Evolutionary conservation across 1,140 invertebrate species (phyloP), one percentile per base, ranked within the genome.

Genomic region (Copidosoma floridanum): DNA sequence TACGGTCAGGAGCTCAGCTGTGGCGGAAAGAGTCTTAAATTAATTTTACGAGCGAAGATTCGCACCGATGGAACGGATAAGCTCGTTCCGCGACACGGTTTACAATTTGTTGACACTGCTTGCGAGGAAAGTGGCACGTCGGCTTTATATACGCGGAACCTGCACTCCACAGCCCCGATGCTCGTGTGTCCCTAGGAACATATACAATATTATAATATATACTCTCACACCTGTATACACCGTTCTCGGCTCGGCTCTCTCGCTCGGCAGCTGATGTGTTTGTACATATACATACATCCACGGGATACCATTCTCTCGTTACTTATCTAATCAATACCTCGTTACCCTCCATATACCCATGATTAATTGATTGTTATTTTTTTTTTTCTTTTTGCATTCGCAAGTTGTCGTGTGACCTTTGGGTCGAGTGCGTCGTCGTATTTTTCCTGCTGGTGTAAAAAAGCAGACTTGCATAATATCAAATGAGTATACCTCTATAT

Each of bases 111-210:
- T 54, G 55, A 47, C 51, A 50, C 57, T 46, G n/a, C 7, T 54
- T 46, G n/a, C 7, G 24, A 41, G 46, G 54, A 65, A 65, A 65
- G 63, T 65, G 50, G 54, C 54, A 61, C 63, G 55, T 48, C 40
- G n/a, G 18, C 46, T 48, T 66, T 65, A 56, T 52, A 37, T 21
- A 29, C 55, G 43, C 20, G 40, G 57, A 44, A 46, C 37, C 35
- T 32, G 6, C 6, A 32, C 29, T n/a, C n/a, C n/a, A n/a, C n/a
- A n/a, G n/a, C n/a, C 12, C 12, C 29, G 12, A 32, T 32, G 12
- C 29, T 32, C 29, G 29, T 32, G 29, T n/a, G n/a, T n/a, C n/a
- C n/a, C n/a, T n/a, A n/a, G n/a, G n/a, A n/a, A n/a, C n/a, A n/a
- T n/a, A n/a, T n/a, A n/a, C n/a, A n/a, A n/a, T n/a, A n/a, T n/a